Percentiles rank a stretch among this genome's conserved stretches.
These are phyloP conservation scores for Chionoecetes opilio DNA, from an alignment of 1,140 invertebrate genomes.

Conservation along the genomic window DNA sequence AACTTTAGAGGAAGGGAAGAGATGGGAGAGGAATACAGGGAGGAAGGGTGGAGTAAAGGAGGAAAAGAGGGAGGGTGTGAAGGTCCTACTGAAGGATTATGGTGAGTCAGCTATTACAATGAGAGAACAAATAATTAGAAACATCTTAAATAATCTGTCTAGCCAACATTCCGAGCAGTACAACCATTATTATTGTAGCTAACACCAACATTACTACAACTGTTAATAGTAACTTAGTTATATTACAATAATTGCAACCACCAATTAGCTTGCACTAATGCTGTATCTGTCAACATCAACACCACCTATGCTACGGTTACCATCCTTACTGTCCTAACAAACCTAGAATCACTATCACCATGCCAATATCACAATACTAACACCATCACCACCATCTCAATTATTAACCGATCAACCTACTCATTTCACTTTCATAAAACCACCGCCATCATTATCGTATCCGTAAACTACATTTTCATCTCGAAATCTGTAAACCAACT, in stretches of 20 bases:
- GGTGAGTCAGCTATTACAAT: background rate
- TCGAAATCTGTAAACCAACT: background rate
- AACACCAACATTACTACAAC: no score
- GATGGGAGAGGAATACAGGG: background rate
- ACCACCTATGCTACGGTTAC: background rate
- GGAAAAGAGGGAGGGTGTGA: background rate
- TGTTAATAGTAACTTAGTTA: no score
- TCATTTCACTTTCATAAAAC: background rate
- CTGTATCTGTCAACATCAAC: background rate
- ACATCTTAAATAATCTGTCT: background rate
- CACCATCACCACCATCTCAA: background rate
- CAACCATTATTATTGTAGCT: background rate
- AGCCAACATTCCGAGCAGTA: background rate
- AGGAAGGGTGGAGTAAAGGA: conserved; percentile 16
- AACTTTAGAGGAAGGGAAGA: background rate
- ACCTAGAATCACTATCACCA: background rate
- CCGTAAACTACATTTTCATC: background rate
- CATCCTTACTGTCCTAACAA: background rate
- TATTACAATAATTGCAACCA: no score
- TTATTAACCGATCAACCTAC: no score
- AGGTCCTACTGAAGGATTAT: background rate
- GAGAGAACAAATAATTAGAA: background rate
- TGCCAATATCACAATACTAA: background rate
- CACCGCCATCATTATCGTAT: background rate
- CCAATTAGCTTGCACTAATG: no score